Base-by-base conservation (phyloP, 2,888 invertebrate species). In the Bugula neritina region DNA sequence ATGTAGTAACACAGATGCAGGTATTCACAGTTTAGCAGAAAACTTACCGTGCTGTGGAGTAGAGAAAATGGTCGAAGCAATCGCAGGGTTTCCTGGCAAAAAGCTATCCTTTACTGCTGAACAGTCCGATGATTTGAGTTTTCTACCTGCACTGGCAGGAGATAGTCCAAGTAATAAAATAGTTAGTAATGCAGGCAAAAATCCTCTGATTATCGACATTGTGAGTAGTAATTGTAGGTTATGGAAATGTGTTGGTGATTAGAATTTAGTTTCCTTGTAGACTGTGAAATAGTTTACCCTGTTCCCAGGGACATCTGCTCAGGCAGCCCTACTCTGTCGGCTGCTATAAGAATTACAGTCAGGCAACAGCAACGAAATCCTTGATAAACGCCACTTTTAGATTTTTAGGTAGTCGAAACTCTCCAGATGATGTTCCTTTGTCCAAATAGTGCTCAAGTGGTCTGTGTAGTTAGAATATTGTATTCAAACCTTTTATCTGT, bases 1-100 rank as follows among this genome's bases (percentile, higher is more conserved):
- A n/a, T n/a, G n/a, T n/a, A n/a, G n/a, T n/a, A n/a, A n/a, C n/a
- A n/a, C n/a, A n/a, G n/a, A n/a, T n/a, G n/a, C n/a, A n/a, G n/a
- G n/a, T n/a, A n/a, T n/a, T n/a, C n/a, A n/a, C n/a, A n/a, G n/a
- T n/a, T n/a, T n/a, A n/a, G n/a, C n/a, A 10, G 43, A 57, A 5
- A 21, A 63, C 63, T 63, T 63, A 63, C 63, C 63, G 31, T 63
- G 34, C 27, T 63, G 25, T 31, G 31, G 63, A 13, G 2, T 34
- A 31, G 63, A 29, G 17, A 27, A 10, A 31, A 63, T 63, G 29
- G 63, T 63, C 27, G 27, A 2, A 5, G 63, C 63, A 31, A 63
- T 31, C 2, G 13, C 13, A 13, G 63, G 63, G 5, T 29, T 63
- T 13, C 27, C 31, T 31, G 2, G 31, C n/a, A 13, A 5, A n/a